Evolutionary conservation across 2,888 invertebrate genomes (phyloP).

Genomic region (Cryptops parisi): DNA sequence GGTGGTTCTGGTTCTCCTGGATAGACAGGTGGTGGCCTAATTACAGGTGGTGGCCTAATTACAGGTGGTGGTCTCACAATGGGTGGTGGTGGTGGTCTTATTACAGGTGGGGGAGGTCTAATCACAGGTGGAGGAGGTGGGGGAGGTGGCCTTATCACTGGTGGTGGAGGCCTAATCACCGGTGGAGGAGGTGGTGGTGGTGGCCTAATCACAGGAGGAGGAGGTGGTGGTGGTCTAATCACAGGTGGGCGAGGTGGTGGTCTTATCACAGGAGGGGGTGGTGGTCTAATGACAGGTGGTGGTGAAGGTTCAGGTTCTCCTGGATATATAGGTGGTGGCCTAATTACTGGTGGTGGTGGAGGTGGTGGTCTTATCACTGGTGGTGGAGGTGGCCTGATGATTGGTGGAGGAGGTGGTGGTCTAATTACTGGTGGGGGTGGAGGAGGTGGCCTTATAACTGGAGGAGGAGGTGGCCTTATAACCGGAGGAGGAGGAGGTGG

Average conservation of each 20-base stretch:
- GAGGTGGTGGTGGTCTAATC: constrained; percentile 6
- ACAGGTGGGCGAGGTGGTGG: background rate
- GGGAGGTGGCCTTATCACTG: background rate
- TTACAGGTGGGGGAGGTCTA: background rate
- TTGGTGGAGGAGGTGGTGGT: constrained; percentile 1
- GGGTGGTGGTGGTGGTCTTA: background rate
- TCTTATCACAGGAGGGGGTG: background rate
- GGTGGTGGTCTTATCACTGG: constrained; percentile 5
- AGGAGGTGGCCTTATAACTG: background rate
- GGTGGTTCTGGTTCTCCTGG: background rate
- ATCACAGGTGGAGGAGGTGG: background rate
- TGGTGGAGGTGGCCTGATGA: background rate
- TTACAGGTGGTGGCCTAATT: background rate
- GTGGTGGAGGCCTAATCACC: background rate
- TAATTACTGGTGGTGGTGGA: background rate
- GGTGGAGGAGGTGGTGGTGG: constrained; percentile 7
- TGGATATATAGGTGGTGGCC: constrained; percentile 2
- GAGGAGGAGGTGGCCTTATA: constrained; percentile 13
- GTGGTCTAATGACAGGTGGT: background rate
- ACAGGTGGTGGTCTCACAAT: background rate
- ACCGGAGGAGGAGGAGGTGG: constrained; percentile 6
- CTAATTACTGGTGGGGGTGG: background rate
- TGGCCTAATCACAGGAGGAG: background rate
- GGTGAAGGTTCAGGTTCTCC: background rate
- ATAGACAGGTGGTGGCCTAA: background rate